Conservation (phyloP, 2,797 vertebrate genomes). For the Pyrocephalus nanus region DNA sequence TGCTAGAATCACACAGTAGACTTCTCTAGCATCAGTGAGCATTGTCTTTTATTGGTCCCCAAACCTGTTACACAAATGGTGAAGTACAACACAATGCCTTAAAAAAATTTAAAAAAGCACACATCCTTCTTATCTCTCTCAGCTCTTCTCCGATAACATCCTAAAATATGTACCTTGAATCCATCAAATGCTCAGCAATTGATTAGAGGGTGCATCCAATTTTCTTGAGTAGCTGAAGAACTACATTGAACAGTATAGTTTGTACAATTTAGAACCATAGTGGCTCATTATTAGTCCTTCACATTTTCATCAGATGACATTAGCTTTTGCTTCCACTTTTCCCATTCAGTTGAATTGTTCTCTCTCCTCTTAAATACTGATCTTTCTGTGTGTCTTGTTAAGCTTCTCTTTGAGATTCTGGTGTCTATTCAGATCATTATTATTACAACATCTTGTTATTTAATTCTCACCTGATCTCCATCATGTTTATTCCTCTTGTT, state of each 20-base stretch:
- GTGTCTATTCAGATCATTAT: background rate
- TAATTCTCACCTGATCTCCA: background rate
- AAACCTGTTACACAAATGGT: background rate
- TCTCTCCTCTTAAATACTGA: background rate
- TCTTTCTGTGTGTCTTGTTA: background rate
- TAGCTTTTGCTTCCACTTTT: background rate
- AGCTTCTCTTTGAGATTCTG: background rate
- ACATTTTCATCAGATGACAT: background rate
- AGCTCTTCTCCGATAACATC: background rate
- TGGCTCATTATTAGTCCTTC: background rate
- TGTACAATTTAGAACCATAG: background rate
- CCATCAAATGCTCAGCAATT: background rate
- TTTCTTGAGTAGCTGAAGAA: background rate
- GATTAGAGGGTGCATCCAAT: background rate
- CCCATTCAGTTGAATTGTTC: background rate
- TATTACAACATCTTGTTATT: background rate
- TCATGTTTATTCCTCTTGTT: background rate
- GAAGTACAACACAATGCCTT: background rate
- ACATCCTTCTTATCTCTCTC: background rate
- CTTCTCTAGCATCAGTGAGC: background rate
- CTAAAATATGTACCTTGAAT: background rate
- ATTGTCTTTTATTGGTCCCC: background rate
- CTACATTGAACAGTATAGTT: background rate
- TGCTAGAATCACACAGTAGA: background rate
- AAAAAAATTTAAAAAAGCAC: background rate